Evolutionary conservation across 2,797 vertebrate species (phyloP).

Genomic region (Gallinago stenura): DNA sequence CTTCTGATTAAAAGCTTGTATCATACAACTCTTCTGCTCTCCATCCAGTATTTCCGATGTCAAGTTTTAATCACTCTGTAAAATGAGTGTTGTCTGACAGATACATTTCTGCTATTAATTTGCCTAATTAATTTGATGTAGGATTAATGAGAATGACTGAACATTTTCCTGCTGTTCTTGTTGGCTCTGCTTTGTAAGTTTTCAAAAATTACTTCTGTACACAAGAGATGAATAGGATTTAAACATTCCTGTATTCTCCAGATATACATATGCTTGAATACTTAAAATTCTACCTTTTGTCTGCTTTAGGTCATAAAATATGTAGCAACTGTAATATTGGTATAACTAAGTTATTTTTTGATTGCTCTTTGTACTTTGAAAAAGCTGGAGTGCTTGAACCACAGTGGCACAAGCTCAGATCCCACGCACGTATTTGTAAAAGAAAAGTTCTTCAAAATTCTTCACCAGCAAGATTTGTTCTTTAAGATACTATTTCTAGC

Average conservation of each 20-base stretch:
- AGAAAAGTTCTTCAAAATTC: background rate
- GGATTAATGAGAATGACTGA: background rate
- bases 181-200: background rate
- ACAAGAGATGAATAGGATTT: background rate
- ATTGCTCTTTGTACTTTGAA: background rate
- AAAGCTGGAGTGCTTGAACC: background rate
- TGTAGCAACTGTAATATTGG: background rate
- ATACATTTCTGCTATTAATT: background rate
- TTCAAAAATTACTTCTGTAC: background rate
- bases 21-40: background rate
- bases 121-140: background rate
- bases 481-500: background rate
- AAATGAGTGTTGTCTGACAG: slow-evolving; percentile 3
- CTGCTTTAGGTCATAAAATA: background rate
- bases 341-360: background rate
- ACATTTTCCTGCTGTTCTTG: background rate
- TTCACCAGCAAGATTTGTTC: background rate
- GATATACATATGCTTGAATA: background rate
- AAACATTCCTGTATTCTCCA: background rate
- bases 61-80: background rate
- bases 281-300: background rate
- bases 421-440: background rate
- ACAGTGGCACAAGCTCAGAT: background rate
- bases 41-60: background rate
- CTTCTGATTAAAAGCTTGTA: background rate